Base-by-base conservation (phyloP, 2,113 vertebrate genomes). In the Ornithorhynchus anatinus region DNA sequence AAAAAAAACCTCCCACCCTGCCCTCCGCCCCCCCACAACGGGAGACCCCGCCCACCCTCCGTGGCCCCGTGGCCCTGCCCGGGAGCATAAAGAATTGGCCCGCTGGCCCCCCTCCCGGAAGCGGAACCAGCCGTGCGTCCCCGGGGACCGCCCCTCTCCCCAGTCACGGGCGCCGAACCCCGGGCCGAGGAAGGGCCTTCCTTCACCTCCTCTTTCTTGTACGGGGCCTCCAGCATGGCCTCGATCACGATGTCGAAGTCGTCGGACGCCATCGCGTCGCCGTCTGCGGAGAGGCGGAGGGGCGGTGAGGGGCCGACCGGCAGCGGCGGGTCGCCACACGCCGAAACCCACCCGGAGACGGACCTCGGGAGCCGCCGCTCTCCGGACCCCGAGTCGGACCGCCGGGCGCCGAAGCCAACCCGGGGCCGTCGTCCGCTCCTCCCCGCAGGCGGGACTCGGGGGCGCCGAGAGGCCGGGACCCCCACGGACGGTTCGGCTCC, bases 161-260 rank as follows among this genome's bases (percentile, higher is more conserved):
- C n/a, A n/a, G n/a, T n/a, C n/a, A n/a, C n/a, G n/a, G 9, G 11
- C 10, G 22, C 22, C 38, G 25, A 5, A 19, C 44, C 11, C 20
- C n/a, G 4, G 38, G 7, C 15, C 35, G n/a, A 23, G n/a, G 23
- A 37, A 60, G 7, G 2, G 3, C 43, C 33, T 65, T 80, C 43
- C 33, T 65, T 80, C 80, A 89, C 86, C 78, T 90, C 86, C 37
- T 90, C 74, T 65, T 88, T 89, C 83, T 92, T 85, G 86, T 87
- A 90, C 1, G 89, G 87, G 22, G 87, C 89, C 39, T 90, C 90
- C 69, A 91, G 59, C 89, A 90, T 90, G 40, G 88, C 86, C 63
- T 92, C 87, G 69, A 91, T 90, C 60, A 90, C 84, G 42, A 89
- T 88, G 45, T 91, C 89, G 32, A 90, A 92, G 66, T 92, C 88